A percentile compares a stretch with the other conserved stretches of the same genome.
phyloP scores from a whole-genome alignment of 2,888 invertebrate species.

The Mythimna albipuncta region DNA sequence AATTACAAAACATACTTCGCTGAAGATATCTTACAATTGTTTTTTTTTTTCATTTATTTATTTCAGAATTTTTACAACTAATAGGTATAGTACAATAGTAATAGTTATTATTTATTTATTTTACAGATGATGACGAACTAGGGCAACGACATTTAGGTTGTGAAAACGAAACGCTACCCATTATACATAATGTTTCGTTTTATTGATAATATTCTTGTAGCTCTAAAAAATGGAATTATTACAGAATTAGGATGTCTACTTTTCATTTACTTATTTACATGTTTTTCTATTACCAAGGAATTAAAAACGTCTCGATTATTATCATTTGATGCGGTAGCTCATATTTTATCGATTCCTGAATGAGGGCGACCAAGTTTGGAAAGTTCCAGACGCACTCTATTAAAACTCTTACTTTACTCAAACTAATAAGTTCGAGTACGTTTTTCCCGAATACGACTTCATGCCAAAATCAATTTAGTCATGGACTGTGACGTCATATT shows the following conservation, averaged over 20 bases:
- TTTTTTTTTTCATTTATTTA: too few relatives aligned
- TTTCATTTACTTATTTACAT: neutral
- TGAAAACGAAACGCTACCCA: neutral
- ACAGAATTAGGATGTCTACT: neutral
- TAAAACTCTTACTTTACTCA: conserved; percentile 1
- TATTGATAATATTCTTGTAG: neutral
- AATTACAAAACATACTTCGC: too few relatives aligned
- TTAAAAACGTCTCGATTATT: neutral
- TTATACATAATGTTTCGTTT: conserved; percentile 4
- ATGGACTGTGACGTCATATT: conserved; percentile 13
- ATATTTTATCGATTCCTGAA: conserved; percentile 8
- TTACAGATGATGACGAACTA: too few relatives aligned
- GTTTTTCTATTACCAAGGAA: neutral
- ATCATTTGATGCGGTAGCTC: neutral
- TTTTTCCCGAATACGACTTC: too few relatives aligned
- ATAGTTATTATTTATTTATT: too few relatives aligned
- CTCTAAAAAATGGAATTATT: conserved; percentile 1
- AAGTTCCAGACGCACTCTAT: conserved; percentile 11
- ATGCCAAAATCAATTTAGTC: conserved; percentile 26
- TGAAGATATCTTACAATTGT: too few relatives aligned
- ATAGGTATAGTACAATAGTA: too few relatives aligned
- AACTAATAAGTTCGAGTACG: conserved; percentile 18
- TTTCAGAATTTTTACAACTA: too few relatives aligned
- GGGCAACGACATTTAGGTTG: too few relatives aligned
- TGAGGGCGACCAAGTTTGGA: conserved; percentile 18